Conservation (phyloP, 2,113 vertebrate genomes). For the Catharus bicknelli region DNA sequence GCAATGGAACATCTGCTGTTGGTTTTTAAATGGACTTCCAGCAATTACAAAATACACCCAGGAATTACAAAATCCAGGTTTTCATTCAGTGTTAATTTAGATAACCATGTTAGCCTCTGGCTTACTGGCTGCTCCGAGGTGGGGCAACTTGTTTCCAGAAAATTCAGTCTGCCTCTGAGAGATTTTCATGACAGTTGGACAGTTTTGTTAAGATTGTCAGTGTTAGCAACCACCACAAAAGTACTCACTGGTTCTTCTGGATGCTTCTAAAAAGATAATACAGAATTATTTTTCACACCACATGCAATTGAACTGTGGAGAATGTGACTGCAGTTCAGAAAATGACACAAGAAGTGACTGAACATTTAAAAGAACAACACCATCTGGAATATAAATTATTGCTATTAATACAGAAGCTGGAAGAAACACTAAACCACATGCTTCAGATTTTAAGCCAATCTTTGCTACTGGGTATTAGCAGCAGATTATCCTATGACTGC, state of each 20-base stretch:
- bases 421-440: background rate
- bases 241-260: background rate
- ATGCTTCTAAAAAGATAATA: background rate
- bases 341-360: background rate
- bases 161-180: background rate
- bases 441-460: background rate
- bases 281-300: background rate
- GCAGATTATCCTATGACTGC: background rate
- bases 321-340: background rate
- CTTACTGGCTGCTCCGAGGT: background rate
- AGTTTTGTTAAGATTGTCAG: background rate
- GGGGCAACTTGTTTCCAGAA: background rate
- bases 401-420: background rate
- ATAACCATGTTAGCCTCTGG: background rate
- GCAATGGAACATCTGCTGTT: background rate
- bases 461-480: background rate
- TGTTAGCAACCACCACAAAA: background rate
- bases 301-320: background rate
- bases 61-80: background rate
- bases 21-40: background rate
- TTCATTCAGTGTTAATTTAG: constrained; percentile 5
- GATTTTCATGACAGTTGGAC: background rate
- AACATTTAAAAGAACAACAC: background rate
- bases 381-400: background rate
- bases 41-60: background rate